A percentile compares a stretch with the other conserved stretches of the same genome.
Evolutionary conservation across 1,140 invertebrate species (phyloP).

Genomic region (Sipha flava): DNA sequence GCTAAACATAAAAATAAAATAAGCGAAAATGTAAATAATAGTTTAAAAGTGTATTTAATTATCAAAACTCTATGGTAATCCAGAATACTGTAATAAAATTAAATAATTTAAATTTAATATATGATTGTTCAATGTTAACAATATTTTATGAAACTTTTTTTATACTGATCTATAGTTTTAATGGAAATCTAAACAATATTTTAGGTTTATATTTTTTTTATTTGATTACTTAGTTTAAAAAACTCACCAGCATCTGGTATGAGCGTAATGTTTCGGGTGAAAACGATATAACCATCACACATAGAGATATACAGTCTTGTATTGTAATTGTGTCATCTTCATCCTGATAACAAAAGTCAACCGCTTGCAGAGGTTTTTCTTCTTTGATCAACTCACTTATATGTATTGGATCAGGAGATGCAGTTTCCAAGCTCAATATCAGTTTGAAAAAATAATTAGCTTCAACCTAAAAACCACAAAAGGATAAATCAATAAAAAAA

Average conservation of each 20-base stretch:
- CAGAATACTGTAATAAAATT: too few species aligned
- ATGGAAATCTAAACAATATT: too few species aligned
- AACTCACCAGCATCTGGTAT: slow-evolving; percentile 89
- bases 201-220: too few species aligned
- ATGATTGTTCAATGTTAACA: too few species aligned
- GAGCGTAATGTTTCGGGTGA: slow-evolving; percentile 89
- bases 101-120: too few species aligned
- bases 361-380: slow-evolving; percentile 89
- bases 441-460: slow-evolving; percentile 83
- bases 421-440: slow-evolving; percentile 82
- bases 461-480: slow-evolving; percentile 57
- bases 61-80: too few species aligned
- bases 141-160: too few species aligned
- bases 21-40: too few species aligned
- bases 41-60: too few species aligned
- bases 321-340: slow-evolving; percentile 91
- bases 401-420: slow-evolving; percentile 86
- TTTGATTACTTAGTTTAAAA: not conserved
- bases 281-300: slow-evolving; percentile 96
- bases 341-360: slow-evolving; percentile 95
- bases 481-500: not conserved
- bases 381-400: slow-evolving; percentile 92
- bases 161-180: too few species aligned
- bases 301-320: slow-evolving; percentile 85
- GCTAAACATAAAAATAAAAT: slow-evolving; percentile 51